Evolutionary conservation across 2,113 vertebrate genomes (phyloP).

Genomic region (Epinephelus moara): DNA sequence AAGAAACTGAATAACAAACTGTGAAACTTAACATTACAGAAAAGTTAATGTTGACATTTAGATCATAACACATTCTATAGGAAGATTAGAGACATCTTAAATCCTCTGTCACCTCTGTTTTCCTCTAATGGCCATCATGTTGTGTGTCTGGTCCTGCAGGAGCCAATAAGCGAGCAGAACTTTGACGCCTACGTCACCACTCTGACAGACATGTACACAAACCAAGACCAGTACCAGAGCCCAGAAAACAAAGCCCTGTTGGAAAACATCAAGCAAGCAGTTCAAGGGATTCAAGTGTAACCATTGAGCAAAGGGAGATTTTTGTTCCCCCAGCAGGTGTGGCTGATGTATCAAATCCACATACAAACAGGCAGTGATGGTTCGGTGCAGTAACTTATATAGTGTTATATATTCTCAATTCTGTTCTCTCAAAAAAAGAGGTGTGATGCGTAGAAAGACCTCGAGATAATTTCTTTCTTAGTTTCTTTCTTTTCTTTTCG

Average conservation of each 20-base stretch:
- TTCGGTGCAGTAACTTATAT: constrained; percentile 92
- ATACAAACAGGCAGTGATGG: constrained; percentile 70
- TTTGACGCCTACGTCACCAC: constrained; percentile 99
- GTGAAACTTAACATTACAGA: not conserved
- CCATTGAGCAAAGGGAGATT: constrained; percentile 83
- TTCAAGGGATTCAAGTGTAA: constrained; percentile 99
- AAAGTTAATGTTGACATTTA: not conserved
- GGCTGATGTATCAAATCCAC: constrained; percentile 47
- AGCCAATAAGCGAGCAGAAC: constrained; percentile 99
- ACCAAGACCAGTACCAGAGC: constrained; percentile 99
- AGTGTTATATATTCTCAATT: constrained; percentile 93
- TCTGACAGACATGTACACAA: constrained; percentile 99
- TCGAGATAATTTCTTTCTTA: constrained; percentile 81
- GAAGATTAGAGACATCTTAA: not conserved
- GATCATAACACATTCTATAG: not conserved
- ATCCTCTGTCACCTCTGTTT: not conserved
- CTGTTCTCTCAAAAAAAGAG: constrained; percentile 87
- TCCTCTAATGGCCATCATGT: constrained; percentile 4
- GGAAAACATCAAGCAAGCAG: constrained; percentile 99
- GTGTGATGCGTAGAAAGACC: constrained; percentile 92
- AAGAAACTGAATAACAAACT: too few species aligned
- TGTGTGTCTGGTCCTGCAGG: constrained; percentile 84
- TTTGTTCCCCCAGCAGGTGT: constrained; percentile 40
- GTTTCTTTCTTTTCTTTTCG: constrained; percentile 81
- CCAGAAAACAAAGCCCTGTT: constrained; percentile 99